phyloP scores from a whole-genome alignment of 2,888 invertebrate species.

The Plebejus melissa region DNA sequence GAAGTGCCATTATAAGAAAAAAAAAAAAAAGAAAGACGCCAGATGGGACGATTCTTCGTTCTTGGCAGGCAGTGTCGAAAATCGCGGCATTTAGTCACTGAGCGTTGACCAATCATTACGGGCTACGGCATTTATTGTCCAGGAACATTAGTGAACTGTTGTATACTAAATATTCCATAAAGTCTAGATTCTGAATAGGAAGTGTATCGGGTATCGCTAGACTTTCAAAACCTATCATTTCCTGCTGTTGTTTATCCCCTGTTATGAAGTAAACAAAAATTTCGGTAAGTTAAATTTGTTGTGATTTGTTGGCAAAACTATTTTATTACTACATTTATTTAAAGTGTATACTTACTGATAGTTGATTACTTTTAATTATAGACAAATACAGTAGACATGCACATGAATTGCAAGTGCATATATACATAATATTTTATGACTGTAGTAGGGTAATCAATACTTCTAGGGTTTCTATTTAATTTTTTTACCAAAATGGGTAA shows the following conservation, averaged over 20 bases:
- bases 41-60: neutral
- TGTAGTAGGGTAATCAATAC: too few species aligned
- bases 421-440: too few species aligned
- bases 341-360: too few species aligned
- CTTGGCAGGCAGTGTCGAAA: neutral
- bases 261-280: constrained; percentile 19
- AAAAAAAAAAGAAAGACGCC: neutral
- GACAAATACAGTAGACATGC: too few species aligned
- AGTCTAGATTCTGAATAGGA: neutral
- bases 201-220: neutral
- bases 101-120: neutral
- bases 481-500: neutral
- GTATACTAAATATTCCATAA: neutral
- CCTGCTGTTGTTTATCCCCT: constrained; percentile 6
- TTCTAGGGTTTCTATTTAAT: too few species aligned
- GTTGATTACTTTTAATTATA: too few species aligned
- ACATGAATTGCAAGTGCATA: too few species aligned
- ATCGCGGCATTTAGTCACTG: neutral
- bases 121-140: neutral
- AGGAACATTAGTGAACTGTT: neutral
- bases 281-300: constrained; percentile 25
- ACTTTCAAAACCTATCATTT: neutral
- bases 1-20: too few species aligned
- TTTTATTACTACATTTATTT: neutral
- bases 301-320: neutral